Evolutionary conservation across 2,888 invertebrate species (phyloP).

Genomic region (Crioceris asparagi): DNA sequence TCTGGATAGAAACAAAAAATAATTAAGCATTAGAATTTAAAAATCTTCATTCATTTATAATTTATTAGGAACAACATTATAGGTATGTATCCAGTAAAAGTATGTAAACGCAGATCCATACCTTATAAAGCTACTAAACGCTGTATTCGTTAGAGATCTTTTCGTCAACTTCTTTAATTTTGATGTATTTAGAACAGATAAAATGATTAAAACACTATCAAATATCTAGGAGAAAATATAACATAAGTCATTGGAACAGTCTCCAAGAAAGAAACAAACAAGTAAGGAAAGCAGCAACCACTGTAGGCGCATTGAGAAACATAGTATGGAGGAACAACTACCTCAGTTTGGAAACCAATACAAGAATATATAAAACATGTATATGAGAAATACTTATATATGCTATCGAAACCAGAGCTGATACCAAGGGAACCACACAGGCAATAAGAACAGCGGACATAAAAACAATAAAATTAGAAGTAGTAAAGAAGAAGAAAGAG

Average conservation of each 20-base stretch:
- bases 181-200: no score
- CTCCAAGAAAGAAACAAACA: neutral
- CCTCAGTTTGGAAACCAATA: neutral
- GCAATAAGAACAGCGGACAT: neutral
- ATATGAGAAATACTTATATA: neutral
- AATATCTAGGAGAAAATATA: neutral
- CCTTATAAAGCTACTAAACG: no score
- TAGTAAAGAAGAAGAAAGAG: neutral
- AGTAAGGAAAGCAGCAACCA: neutral
- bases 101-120: no score
- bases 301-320: neutral
- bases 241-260: neutral
- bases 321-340: neutral
- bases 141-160: no score
- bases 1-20: no score
- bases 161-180: no score
- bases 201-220: no score
- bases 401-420: neutral
- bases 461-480: neutral
- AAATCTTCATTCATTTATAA: no score
- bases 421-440: neutral
- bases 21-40: no score
- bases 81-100: no score
- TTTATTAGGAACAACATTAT: no score
- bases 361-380: no score